A percentile compares a stretch with the other conserved stretches of the same genome.
Evolutionary conservation across 2,888 invertebrate species (phyloP).

Genomic region (Achlya flavicornis): DNA sequence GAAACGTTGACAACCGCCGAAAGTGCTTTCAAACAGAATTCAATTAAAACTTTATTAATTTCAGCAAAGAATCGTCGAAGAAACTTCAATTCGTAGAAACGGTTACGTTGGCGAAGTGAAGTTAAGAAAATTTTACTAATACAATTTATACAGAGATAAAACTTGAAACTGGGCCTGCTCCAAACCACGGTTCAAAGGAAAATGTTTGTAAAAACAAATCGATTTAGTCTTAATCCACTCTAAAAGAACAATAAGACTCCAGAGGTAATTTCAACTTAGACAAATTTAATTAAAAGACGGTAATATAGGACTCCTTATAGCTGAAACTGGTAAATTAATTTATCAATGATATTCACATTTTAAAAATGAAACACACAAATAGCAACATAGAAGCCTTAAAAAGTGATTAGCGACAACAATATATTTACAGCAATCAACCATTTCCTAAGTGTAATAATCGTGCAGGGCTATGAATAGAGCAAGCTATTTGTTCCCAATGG

Average conservation of each 20-base stretch:
- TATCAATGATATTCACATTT: not conserved
- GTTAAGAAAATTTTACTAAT: conserved; percentile 71
- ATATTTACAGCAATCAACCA: conserved; percentile 6
- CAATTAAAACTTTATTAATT: conserved; percentile 83
- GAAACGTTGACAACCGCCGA: conserved; percentile 55
- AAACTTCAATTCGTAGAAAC: conserved; percentile 68
- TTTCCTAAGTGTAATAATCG: conserved; percentile 17
- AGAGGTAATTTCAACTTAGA: not conserved
- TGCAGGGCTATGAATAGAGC: conserved; percentile 55
- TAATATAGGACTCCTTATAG: not conserved
- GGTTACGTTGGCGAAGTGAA: conserved; percentile 66
- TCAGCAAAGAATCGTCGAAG: conserved; percentile 70
- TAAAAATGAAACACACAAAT: not conserved
- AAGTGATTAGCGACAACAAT: not conserved
- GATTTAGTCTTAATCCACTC: conserved; percentile 30
- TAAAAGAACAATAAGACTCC: conserved; percentile 9
- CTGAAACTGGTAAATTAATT: not conserved
- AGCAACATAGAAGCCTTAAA: not conserved
- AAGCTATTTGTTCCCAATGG: conserved; percentile 57
- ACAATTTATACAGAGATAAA: conserved; percentile 72
- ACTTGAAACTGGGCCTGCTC: conserved; percentile 44
- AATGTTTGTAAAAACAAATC: conserved; percentile 30
- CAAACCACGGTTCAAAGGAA: conserved; percentile 24
- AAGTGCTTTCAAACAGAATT: conserved; percentile 72
- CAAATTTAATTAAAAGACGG: not conserved